Percentiles rank a stretch among this genome's conserved stretches.
phyloP scores from a whole-genome alignment of 2,888 invertebrate genomes.

The Diarsia rubi region DNA sequence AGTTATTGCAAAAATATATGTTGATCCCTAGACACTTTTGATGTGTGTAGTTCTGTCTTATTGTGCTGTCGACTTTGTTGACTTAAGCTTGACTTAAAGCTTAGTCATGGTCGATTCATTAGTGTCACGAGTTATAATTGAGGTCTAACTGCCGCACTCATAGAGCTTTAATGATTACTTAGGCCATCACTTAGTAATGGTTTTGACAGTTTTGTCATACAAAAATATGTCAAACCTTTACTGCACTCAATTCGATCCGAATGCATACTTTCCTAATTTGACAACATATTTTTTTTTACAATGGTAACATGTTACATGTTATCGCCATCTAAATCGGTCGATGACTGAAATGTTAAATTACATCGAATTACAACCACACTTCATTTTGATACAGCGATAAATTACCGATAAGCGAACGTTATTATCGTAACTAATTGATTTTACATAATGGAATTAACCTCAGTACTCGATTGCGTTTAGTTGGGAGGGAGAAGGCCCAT shows the following conservation, averaged over 20 bases:
- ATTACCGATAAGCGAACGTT: constrained; percentile 38
- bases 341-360: constrained; percentile 39
- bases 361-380: constrained; percentile 28
- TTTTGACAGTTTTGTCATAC: no score
- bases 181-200: no score
- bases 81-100: constrained; percentile 16
- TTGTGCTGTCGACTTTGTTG: constrained; percentile 32
- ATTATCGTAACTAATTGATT: constrained; percentile 36
- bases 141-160: no score
- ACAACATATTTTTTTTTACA: background rate
- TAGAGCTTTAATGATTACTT: no score
- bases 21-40: no score
- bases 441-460: constrained; percentile 26
- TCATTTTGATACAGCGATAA: constrained; percentile 42
- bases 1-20: no score
- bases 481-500: no score
- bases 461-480: background rate
- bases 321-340: constrained; percentile 15
- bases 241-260: background rate
- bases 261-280: background rate
- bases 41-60: constrained; percentile 31
- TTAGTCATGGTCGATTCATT: constrained; percentile 20
- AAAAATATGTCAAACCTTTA: no score
- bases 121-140: background rate
- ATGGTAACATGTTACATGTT: background rate